Evolutionary conservation across 2,888 invertebrate species (phyloP), one percentile per base, ranked within the genome.

Genomic region (Limnephilus lunatus): DNA sequence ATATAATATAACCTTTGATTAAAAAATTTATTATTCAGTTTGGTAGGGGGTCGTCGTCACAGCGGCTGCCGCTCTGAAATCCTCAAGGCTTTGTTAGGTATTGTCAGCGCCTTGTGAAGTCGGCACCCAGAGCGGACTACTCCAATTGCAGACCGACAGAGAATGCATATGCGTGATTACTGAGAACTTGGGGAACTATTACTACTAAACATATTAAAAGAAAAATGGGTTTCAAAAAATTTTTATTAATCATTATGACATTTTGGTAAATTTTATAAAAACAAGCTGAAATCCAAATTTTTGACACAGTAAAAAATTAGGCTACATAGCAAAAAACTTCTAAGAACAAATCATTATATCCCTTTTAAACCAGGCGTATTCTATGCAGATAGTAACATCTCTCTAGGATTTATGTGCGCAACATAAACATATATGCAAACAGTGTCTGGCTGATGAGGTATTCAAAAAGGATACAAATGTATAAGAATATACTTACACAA

Each of bases 251-350:
- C 31, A 68, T 19, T 30, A 86, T 87, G 87, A 87, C 53, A 87
- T 87, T 87, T 87, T 87, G 87, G 44, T 68, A 87, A 87, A 86
- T 86, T 86, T 39, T 44, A 86, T 86, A 44, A 90, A 90, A 90
- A 85, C 53, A 90, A 90, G 90, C 90, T 90, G 90, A 90, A 85
- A 83, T 53, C 90, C 83, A 90, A 90, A 90, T 81, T 90, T 90
- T 90, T 81, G 85, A 90, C 85, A 90, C 85, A 30, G 90, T 85
- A 90, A 83, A 85, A 90, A 39, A 90, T 90, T 90, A 90, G 48
- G 90, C 90, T 90, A 90, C 85, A 39, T 90, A 90, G 90, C 90
- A 90, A 90, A 90, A 90, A 90, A 39, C 90, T 90, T 90, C 90
- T 90, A 90, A 90, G 44, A 90, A 90, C 48, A 90, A 90, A 90